Evolutionary conservation across 2,113 vertebrate species (phyloP).

Genomic region (Menidia beryllina): DNA sequence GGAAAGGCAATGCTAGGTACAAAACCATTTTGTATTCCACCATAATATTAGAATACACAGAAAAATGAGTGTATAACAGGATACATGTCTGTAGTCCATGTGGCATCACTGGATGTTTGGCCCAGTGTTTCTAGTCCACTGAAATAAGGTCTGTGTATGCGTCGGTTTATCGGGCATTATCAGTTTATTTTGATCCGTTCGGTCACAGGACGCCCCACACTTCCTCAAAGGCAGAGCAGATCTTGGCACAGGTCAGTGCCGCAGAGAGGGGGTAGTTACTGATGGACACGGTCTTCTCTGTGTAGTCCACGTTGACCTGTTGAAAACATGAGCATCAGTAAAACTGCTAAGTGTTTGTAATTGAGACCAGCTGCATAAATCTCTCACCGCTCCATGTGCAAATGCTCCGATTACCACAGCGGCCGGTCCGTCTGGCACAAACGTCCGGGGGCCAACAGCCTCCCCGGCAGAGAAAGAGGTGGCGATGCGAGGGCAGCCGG

Average conservation of each 20-base stretch:
- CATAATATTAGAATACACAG: conserved; percentile 14
- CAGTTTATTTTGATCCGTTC: neutral
- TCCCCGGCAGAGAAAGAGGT: conserved; percentile 88
- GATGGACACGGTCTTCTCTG: conserved; percentile 92
- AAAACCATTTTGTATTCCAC: conserved; percentile 1
- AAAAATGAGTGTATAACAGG: conserved; percentile 2
- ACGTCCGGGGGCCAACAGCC: conserved; percentile 78
- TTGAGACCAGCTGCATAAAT: neutral
- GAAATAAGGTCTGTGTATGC: conserved; percentile 14
- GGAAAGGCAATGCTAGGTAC: neutral
- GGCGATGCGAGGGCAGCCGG: conserved; percentile 89
- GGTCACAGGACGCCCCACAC: conserved; percentile 92
- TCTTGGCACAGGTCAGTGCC: conserved; percentile 94
- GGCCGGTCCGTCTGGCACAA: conserved; percentile 88
- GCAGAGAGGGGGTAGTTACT: conserved; percentile 98
- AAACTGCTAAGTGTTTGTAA: neutral
- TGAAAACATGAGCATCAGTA: conserved; percentile 7
- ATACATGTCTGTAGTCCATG: conserved; percentile 17
- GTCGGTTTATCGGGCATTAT: neutral
- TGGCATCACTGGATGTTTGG: neutral
- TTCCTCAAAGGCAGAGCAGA: conserved; percentile 96
- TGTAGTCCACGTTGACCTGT: conserved; percentile 92
- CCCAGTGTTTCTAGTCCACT: conserved; percentile 26
- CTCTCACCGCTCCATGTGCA: conserved; percentile 92
- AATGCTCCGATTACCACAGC: conserved; percentile 94